Evolutionary conservation across 2,797 vertebrate genomes (phyloP).

Genomic region (Myripristis jacobus): DNA sequence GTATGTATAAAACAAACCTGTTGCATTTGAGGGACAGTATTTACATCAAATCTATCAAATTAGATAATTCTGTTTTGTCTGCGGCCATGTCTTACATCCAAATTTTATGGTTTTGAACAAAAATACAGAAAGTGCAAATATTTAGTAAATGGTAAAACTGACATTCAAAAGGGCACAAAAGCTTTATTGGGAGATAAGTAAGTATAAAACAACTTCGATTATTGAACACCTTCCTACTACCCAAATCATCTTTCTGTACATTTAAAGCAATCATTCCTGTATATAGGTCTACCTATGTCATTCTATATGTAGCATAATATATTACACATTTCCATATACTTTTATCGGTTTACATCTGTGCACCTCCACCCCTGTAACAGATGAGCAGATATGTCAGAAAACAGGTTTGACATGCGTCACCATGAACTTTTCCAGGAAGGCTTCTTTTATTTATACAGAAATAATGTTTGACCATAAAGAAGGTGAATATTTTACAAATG

Average conservation of each 20-base stretch:
- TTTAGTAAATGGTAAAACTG: conserved; percentile 52
- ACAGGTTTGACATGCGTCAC: conserved; percentile 25
- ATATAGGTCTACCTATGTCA: conserved; percentile 35
- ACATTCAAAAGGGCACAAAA: conserved; percentile 46
- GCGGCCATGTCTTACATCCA: conserved; percentile 24
- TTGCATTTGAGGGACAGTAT: conserved; percentile 28
- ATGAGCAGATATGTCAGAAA: conserved; percentile 19
- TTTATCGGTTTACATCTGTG: conserved; percentile 32
- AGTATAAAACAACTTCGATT: conserved; percentile 53
- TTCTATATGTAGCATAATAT: conserved; percentile 35
- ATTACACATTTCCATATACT: conserved; percentile 53
- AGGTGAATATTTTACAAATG: background rate
- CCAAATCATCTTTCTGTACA: conserved; percentile 33
- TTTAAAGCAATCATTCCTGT: conserved; percentile 42
- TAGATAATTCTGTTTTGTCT: conserved; percentile 3
- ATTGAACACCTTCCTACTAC: conserved; percentile 23
- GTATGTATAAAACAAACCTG: conserved; percentile 19
- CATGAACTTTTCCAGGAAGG: background rate
- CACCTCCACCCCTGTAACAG: conserved; percentile 24
- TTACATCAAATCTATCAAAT: conserved; percentile 34
- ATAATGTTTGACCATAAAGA: background rate
- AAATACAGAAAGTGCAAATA: conserved; percentile 41
- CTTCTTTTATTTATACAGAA: background rate
- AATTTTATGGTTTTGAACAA: conserved; percentile 13
- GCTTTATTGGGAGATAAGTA: conserved; percentile 33